Evolutionary conservation across 2,888 invertebrate genomes (phyloP).

Genomic region (Tineola bisselliella): DNA sequence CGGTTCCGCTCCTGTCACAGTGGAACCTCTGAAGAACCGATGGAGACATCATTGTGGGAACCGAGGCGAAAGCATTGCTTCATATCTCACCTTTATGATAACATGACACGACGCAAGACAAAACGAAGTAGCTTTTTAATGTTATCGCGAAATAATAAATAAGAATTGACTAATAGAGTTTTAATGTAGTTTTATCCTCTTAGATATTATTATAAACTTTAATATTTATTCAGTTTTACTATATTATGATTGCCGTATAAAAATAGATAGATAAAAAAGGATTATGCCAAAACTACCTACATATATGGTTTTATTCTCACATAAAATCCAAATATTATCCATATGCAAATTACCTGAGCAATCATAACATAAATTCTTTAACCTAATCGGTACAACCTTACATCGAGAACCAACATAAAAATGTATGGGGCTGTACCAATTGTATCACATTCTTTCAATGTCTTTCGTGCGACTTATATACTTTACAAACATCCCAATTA

Average conservation of each 20-base stretch:
- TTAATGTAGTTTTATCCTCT: not conserved
- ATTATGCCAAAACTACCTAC: constrained; percentile 17
- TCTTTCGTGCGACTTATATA: not conserved
- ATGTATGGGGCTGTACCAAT: constrained; percentile 21
- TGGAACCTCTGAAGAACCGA: constrained; percentile 16
- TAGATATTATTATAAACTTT: no score
- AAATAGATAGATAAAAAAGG: not conserved
- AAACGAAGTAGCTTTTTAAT: constrained; percentile 13
- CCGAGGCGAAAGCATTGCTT: not conserved
- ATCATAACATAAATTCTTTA: constrained; percentile 48
- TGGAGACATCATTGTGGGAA: constrained; percentile 9
- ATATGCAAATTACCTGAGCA: constrained; percentile 53
- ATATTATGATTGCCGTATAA: no score
- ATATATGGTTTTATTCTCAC: constrained; percentile 46
- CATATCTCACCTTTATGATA: constrained; percentile 10
- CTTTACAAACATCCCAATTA: not conserved
- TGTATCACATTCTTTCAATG: constrained; percentile 17
- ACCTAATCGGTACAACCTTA: constrained; percentile 31
- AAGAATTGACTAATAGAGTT: not conserved
- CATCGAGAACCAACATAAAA: constrained; percentile 15
- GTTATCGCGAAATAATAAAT: constrained; percentile 13
- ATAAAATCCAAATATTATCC: constrained; percentile 51
- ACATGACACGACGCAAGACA: constrained; percentile 8
- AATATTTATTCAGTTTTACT: constrained; percentile 15
- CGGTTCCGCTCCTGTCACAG: constrained; percentile 30